Percentiles rank a stretch among this genome's conserved stretches.
These are phyloP conservation scores for Platycheirus rosarum DNA, from an alignment of 2,888 invertebrate genomes.

Conservation along the genomic window DNA sequence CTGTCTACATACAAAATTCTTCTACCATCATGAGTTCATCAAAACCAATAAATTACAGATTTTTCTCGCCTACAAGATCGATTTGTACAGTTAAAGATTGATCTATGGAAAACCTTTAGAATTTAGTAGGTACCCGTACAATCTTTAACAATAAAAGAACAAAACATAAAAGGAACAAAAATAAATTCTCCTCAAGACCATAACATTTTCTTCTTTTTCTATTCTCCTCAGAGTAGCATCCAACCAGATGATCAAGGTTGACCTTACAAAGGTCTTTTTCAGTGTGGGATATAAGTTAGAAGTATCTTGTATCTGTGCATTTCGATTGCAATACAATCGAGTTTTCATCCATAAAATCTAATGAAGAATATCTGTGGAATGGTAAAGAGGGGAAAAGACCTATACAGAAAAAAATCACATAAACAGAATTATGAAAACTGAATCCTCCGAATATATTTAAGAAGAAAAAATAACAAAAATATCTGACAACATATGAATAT, in stretches of 20 bases:
- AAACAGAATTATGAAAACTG: conserved; percentile 65
- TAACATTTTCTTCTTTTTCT: conserved; percentile 1
- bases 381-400: conserved; percentile 17
- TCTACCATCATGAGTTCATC: background rate
- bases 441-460: conserved; percentile 61
- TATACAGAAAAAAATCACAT: conserved; percentile 27
- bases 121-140: conserved; percentile 20
- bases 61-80: conserved; percentile 14
- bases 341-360: conserved; percentile 12
- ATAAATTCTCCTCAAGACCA: too few species aligned
- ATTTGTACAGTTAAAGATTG: conserved; percentile 30
- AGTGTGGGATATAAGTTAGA: conserved; percentile 2
- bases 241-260: conserved; percentile 43
- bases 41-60: conserved; percentile 22
- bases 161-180: background rate
- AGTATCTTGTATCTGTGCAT: conserved; percentile 42
- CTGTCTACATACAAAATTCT: conserved; percentile 5
- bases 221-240: conserved; percentile 4
- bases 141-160: conserved; percentile 2
- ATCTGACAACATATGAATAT: conserved; percentile 72
- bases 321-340: conserved; percentile 55
- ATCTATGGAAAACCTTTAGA: conserved; percentile 32
- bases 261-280: conserved; percentile 59
- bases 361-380: conserved; percentile 43
- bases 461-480: conserved; percentile 36